Evolutionary conservation across 2,888 invertebrate species (phyloP).

Genomic region (Philopedon plagiatum): DNA sequence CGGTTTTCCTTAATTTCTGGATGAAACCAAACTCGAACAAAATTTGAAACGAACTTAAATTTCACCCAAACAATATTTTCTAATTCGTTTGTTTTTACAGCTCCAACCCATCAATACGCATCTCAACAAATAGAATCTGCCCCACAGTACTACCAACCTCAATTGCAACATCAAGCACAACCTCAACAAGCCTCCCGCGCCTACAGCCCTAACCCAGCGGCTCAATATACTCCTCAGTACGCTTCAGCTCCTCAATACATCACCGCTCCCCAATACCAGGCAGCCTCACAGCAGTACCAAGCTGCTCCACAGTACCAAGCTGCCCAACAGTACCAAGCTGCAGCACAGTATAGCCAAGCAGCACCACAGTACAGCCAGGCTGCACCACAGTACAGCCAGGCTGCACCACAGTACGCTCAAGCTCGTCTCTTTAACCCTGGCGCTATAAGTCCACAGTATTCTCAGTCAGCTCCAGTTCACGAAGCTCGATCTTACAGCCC

Average conservation of each 20-base stretch:
- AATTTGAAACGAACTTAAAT: no score
- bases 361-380: not conserved
- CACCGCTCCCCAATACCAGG: conserved; percentile 3
- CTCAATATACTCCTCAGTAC: conserved; percentile 22
- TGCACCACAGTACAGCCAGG: conserved; percentile 35
- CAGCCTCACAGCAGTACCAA: conserved; percentile 43
- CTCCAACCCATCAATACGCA: conserved; percentile 32
- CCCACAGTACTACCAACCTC: conserved; percentile 15
- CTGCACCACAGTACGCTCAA: conserved; percentile 13
- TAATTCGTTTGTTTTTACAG: not conserved
- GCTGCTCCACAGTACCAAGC: conserved; percentile 29
- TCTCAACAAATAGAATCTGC: conserved; percentile 9
- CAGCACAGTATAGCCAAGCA: conserved; percentile 38
- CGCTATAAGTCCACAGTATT: conserved; percentile 17
- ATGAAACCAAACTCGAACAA: no score
- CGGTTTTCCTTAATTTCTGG: no score
- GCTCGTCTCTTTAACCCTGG: conserved; percentile 32
- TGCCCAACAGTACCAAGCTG: conserved; percentile 36
- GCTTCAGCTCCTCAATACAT: not conserved
- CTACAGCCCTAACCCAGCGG: not conserved
- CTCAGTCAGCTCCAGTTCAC: conserved; percentile 49
- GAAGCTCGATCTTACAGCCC: conserved; percentile 46
- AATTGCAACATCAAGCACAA: not conserved
- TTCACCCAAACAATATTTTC: no score
- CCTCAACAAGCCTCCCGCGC: conserved; percentile 10